A percentile compares a stretch with the other conserved stretches of the same genome.
phyloP scores from a whole-genome alignment of 2,113 vertebrate genomes.

The Tursiops truncatus region DNA sequence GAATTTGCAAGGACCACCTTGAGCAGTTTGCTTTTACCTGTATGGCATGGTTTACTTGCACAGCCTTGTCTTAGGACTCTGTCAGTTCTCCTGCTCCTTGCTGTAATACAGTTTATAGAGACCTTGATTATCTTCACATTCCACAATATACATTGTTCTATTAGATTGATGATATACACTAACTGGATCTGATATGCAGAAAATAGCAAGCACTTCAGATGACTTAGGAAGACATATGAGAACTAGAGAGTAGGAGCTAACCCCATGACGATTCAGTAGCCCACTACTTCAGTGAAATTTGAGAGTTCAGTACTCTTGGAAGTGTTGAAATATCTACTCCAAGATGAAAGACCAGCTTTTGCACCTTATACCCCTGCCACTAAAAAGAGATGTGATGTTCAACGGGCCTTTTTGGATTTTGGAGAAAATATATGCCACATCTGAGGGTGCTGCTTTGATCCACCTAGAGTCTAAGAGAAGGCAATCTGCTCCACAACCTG shows the following conservation, averaged over 20 bases:
- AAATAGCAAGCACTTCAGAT: neutral
- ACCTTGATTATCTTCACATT: neutral
- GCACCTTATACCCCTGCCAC: neutral
- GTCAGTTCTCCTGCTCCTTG: neutral
- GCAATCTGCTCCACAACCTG: neutral
- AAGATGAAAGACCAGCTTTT: neutral
- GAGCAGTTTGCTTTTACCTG: neutral
- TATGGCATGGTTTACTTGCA: neutral
- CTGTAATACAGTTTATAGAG: neutral
- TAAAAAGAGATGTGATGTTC: neutral
- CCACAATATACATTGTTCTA: neutral
- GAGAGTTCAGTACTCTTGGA: neutral
- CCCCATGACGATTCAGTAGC: neutral
- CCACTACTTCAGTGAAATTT: neutral
- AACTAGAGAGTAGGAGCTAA: neutral
- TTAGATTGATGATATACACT: neutral
- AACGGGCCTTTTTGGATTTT: neutral
- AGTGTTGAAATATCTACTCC: neutral
- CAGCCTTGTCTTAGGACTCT: neutral
- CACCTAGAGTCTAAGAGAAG: neutral
- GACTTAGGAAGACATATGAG: neutral
- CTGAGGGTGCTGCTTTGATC: neutral
- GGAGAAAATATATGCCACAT: neutral
- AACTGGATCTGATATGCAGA: neutral
- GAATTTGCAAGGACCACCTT: neutral